phyloP scores from a whole-genome alignment of 2,888 invertebrate species.

The Allolobophora icterica region DNA sequence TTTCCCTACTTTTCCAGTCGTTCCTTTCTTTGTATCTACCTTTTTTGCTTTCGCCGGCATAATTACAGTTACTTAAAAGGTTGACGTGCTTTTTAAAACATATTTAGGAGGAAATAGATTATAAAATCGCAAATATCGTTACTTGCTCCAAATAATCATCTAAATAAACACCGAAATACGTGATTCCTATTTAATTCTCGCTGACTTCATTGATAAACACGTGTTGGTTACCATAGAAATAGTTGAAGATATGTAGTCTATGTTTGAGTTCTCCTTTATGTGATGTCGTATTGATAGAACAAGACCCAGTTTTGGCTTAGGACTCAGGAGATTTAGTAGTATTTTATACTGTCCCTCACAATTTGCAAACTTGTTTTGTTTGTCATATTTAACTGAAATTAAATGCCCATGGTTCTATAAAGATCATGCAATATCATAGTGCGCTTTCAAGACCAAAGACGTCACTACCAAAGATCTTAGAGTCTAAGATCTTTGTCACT shows the following conservation, averaged over 20 bases:
- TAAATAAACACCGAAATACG: not conserved
- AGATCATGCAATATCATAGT: no score
- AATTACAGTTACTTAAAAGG: not conserved
- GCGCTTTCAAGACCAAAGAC: no score
- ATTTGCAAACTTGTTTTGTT: no score
- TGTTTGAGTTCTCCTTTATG: not conserved
- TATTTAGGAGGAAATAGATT: not conserved
- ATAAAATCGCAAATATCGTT: no score
- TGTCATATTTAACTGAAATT: no score
- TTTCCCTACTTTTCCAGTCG: not conserved
- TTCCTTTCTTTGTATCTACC: not conserved
- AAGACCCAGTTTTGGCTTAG: no score
- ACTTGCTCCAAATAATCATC: no score
- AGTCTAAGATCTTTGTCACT: no score
- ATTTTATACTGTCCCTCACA: no score
- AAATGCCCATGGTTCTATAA: no score
- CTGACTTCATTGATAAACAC: not conserved
- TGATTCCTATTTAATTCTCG: not conserved
- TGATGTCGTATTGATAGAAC: not conserved
- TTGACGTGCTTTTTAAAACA: not conserved
- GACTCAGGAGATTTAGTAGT: no score
- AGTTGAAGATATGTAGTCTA: not conserved
- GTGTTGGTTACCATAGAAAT: constrained; percentile 3
- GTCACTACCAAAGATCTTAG: no score
- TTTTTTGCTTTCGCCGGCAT: constrained; percentile 5